Conservation (phyloP, 2,797 vertebrate genomes). For the Pyrocephalus nanus region DNA sequence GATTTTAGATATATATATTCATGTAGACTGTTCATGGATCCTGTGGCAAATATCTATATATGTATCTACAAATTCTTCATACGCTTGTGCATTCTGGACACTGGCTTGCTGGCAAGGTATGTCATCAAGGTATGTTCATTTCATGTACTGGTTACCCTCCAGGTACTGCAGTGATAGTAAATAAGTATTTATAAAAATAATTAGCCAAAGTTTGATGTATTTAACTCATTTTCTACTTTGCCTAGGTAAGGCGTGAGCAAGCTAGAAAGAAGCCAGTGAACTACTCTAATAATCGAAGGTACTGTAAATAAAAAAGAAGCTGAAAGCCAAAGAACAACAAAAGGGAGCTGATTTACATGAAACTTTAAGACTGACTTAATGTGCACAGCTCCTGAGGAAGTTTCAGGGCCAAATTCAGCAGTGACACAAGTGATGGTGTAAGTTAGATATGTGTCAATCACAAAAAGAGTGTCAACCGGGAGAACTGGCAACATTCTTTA, state of each 20-base stretch:
- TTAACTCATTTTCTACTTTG: background rate
- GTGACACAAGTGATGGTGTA: conserved; percentile 54
- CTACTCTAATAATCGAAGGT: background rate
- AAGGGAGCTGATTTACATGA: conserved; percentile 27
- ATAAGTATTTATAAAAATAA: background rate
- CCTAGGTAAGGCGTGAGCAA: background rate
- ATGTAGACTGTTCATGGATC: background rate
- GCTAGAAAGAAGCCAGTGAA: background rate
- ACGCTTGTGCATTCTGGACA: background rate
- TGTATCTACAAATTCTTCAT: background rate
- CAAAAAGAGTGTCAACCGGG: conserved; percentile 61
- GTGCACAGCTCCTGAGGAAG: conserved; percentile 11
- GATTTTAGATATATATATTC: conserved; percentile 42
- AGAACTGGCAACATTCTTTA: conserved; percentile 61
- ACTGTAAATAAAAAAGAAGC: background rate
- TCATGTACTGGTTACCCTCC: background rate
- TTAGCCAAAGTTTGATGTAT: background rate
- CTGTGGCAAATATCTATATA: background rate
- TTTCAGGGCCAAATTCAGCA: conserved; percentile 63
- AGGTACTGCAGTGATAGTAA: background rate
- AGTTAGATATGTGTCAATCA: conserved; percentile 68
- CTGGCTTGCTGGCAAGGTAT: background rate
- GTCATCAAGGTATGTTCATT: background rate
- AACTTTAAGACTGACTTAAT: conserved; percentile 46
- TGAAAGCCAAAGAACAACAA: conserved; percentile 17